A percentile compares a stretch with the other conserved stretches of the same genome.
phyloP scores from a whole-genome alignment of 2,797 vertebrate species.

The Prionace glauca region DNA sequence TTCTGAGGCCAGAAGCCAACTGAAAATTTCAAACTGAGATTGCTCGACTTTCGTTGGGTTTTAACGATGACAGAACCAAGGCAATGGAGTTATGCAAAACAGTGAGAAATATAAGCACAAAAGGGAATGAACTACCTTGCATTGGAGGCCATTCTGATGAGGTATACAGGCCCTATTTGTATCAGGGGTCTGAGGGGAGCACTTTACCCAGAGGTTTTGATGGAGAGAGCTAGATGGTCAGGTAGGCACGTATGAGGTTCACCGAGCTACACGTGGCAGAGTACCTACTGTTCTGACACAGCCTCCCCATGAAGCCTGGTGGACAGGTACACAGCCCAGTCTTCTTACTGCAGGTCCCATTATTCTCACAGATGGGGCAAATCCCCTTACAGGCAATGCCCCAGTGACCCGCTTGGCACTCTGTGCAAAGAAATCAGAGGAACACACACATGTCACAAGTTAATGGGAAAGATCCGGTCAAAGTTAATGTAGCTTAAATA shows the following conservation, averaged over 20 bases:
- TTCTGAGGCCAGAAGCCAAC: neutral
- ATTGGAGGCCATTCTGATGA: too few relatives aligned
- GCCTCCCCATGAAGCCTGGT: constrained; percentile 65
- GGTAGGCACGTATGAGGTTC: neutral
- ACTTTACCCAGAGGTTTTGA: neutral
- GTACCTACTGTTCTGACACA: constrained; percentile 77
- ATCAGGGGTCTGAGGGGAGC: neutral
- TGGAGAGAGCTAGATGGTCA: neutral
- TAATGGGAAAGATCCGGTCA: neutral
- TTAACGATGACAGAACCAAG: neutral
- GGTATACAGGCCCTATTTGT: neutral
- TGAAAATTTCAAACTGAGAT: neutral
- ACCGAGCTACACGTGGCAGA: neutral
- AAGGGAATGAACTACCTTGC: neutral
- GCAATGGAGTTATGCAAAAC: neutral
- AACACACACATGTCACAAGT: neutral
- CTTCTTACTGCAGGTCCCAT: constrained; percentile 63
- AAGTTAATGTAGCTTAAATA: neutral
- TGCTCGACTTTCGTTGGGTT: neutral
- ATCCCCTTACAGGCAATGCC: constrained; percentile 70
- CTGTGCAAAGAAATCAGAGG: constrained; percentile 52
- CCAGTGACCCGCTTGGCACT: constrained; percentile 75
- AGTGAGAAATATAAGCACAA: neutral
- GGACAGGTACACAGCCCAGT: constrained; percentile 72
- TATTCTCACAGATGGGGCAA: constrained; percentile 71